These are phyloP conservation scores for Alethe castanea DNA, from an alignment of 2,113 vertebrate species.

Conservation along the genomic window DNA sequence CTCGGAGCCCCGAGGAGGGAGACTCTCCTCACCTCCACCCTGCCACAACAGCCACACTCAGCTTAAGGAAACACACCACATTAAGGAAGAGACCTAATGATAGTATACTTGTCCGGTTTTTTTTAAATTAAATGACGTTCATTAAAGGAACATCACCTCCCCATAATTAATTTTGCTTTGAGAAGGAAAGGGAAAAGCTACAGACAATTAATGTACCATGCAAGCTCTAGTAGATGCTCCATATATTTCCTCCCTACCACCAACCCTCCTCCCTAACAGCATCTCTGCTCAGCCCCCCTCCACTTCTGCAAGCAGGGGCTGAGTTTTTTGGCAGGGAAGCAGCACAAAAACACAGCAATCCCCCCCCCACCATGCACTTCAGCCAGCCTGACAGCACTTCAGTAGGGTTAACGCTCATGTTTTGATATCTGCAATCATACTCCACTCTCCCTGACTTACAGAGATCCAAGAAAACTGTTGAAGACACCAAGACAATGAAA, in stretches of 20 bases:
- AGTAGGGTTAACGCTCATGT: fast-evolving
- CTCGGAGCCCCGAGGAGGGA: background rate
- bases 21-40: background rate
- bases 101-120: background rate
- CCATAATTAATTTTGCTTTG: slow-evolving; percentile 70
- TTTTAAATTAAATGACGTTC: slow-evolving; percentile 69
- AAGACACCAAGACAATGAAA: background rate
- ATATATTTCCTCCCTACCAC: background rate
- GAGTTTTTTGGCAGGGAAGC: background rate
- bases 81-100: slow-evolving; percentile 34
- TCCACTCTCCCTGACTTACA: background rate
- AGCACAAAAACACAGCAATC: background rate
- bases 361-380: fast-evolving
- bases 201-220: slow-evolving; percentile 39
- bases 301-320: background rate
- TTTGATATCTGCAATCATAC: background rate
- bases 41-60: background rate
- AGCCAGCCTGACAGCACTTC: background rate
- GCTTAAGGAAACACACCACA: slow-evolving; percentile 38
- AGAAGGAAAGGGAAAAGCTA: slow-evolving; percentile 44
- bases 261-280: background rate
- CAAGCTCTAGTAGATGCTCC: background rate
- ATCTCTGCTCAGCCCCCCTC: background rate
- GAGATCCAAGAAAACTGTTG: background rate
- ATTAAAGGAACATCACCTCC: slow-evolving; percentile 69